Evolutionary conservation across 2,113 vertebrate genomes (phyloP).

Genomic region (Vicugna pacos): DNA sequence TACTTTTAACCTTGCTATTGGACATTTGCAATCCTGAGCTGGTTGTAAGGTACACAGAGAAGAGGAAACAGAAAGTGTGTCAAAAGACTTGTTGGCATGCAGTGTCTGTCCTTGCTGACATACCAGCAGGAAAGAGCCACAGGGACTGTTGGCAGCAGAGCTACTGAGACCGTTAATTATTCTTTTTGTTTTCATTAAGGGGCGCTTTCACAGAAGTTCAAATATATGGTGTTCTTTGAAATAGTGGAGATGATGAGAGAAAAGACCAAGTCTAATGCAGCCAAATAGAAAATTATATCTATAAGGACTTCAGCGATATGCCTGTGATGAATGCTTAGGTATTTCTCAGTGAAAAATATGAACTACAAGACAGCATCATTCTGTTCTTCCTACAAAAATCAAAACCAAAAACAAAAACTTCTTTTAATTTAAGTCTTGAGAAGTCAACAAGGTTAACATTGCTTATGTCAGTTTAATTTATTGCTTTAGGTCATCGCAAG

Average conservation of each 20-base stretch:
- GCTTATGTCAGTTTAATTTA: neutral
- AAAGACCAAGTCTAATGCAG: neutral
- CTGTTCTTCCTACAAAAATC: neutral
- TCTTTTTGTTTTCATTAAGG: slow-evolving; percentile 16
- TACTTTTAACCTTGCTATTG: neutral
- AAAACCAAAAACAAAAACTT: neutral
- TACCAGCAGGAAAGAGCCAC: neutral
- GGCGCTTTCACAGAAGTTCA: slow-evolving; percentile 1
- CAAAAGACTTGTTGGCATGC: neutral
- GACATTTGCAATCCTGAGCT: neutral
- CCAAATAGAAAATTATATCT: neutral
- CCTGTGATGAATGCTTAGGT: neutral
- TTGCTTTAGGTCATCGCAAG: neutral
- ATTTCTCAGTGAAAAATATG: neutral
- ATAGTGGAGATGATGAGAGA: neutral
- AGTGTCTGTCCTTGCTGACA: neutral
- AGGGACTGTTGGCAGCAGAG: neutral
- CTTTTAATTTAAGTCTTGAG: neutral
- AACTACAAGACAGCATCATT: neutral
- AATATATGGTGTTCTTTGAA: neutral
- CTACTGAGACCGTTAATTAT: neutral
- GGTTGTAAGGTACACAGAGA: neutral
- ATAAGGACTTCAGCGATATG: neutral
- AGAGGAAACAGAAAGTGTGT: neutral
- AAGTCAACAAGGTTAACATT: neutral